Evolutionary conservation across 1,140 invertebrate species (phyloP).

Genomic region (Meloidogyne chitwoodi): DNA sequence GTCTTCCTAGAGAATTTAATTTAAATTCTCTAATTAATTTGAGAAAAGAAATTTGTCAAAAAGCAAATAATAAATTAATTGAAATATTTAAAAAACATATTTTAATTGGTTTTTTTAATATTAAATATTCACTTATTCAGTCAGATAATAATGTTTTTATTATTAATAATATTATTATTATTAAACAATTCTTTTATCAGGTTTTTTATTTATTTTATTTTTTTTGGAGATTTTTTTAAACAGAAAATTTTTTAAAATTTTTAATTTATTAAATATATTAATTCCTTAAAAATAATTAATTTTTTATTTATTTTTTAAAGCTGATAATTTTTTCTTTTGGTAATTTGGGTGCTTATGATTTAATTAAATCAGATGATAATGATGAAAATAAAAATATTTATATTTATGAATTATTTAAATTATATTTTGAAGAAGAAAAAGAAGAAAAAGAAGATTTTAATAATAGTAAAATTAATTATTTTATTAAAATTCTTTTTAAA

Average conservation of each 20-base stretch:
- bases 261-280: too few relatives aligned
- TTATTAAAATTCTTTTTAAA: not conserved
- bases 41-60: slow-evolving; percentile 21
- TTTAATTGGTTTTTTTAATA: slow-evolving; percentile 27
- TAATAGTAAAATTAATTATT: not conserved
- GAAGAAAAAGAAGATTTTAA: too few relatives aligned
- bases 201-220: slow-evolving; percentile 8
- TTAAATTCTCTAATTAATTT: slow-evolving; percentile 24
- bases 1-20: slow-evolving; percentile 19
- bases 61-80: slow-evolving; percentile 20
- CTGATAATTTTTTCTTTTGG: slow-evolving; percentile 35
- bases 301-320: slow-evolving; percentile 16
- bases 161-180: slow-evolving; percentile 10
- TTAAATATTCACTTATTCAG: slow-evolving; percentile 18
- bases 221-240: slow-evolving; percentile 17
- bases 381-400: not conserved
- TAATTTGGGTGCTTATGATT: slow-evolving; percentile 27
- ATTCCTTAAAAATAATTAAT: too few relatives aligned
- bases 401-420: slow-evolving; percentile 24
- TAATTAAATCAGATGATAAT: slow-evolving; percentile 1
- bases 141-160: slow-evolving; percentile 14
- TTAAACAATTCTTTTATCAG: slow-evolving; percentile 30
- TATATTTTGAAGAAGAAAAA: not conserved
- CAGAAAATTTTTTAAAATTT: slow-evolving; percentile 31
- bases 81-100: slow-evolving; percentile 28